Base-by-base conservation (phyloP, 2,113 vertebrate species). In the Eira barbara region DNA sequence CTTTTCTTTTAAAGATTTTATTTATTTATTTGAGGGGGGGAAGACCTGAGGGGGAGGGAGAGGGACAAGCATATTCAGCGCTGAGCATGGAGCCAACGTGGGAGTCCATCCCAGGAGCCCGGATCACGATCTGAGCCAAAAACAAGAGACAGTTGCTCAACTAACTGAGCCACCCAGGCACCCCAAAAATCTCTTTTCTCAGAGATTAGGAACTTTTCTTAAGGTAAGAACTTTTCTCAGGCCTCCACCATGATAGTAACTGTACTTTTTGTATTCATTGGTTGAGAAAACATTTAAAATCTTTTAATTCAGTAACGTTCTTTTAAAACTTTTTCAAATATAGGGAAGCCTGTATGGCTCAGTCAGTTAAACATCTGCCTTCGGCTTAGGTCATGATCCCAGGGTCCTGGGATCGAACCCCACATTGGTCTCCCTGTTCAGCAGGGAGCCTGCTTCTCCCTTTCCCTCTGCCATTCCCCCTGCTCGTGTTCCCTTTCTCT, bases 221-320 rank as follows among this genome's bases (percentile, higher is more conserved):
- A 90, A 69, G 7, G 4, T 55, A 7, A 87, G 69, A 82, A 90
- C 23, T 93, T 67, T 86, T 78, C 7, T 91, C 42, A 65, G 69
- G 20, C 8, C 34, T 90, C 49, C 63, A 86, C n/a, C 42, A 69
- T 27, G 57, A 39, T 6, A 92, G 59, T 94, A 55, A 6, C 31
- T 82, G 61, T 86, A 90, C 7, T 71, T 86, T 25, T 76, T n/a
- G 27, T n/a, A 81, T 47, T 45, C 21, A 86, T 36, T 86, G 14
- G 1, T 71, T 73, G 74, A 95, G n/a, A 76, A 71, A 93, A 63
- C 21, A 90, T 65, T 95, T 93, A 83, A 76, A 90, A 82, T 92
- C 21, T 90, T 39, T 78, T n/a, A 92, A 61, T 88, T 91, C 20
- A 49, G 23, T 93, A 92, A 90, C 10, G 63, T 6, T 27, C 29